Percentiles rank a stretch among this genome's conserved stretches.
Evolutionary conservation across 2,888 invertebrate species (phyloP).

Genomic region (Nomada goodeniana): DNA sequence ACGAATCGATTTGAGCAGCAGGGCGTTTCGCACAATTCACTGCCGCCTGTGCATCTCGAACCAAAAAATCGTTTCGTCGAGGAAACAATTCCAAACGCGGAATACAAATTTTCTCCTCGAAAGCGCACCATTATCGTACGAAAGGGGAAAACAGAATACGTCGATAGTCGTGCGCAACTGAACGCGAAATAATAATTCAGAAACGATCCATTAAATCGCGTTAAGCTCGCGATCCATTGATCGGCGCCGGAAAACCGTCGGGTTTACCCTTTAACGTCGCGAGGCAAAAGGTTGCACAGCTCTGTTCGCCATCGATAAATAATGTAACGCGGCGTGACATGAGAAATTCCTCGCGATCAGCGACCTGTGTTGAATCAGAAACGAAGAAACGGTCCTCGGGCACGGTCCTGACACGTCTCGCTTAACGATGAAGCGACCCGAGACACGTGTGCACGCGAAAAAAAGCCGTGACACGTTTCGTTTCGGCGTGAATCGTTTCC

Average conservation of each 20-base stretch:
- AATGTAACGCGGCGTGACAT: slow-evolving; percentile 67
- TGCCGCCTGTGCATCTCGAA: too few relatives aligned
- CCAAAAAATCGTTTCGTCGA: too few relatives aligned
- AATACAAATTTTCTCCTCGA: too few relatives aligned
- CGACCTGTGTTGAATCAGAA: slow-evolving; percentile 60
- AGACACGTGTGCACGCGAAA: slow-evolving; percentile 24
- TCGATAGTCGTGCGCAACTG: not conserved
- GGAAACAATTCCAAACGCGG: too few relatives aligned
- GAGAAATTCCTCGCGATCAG: slow-evolving; percentile 65
- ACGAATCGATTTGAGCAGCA: too few relatives aligned
- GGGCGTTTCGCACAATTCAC: too few relatives aligned
- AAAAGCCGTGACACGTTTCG: not conserved
- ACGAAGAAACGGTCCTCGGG: slow-evolving; percentile 45
- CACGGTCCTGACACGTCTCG: slow-evolving; percentile 39
- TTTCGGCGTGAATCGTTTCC: not conserved
- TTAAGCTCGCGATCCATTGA: slow-evolving; percentile 28
- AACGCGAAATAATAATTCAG: not conserved
- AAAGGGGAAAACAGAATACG: too few relatives aligned
- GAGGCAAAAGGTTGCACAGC: slow-evolving; percentile 59
- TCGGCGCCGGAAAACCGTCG: slow-evolving; percentile 45
- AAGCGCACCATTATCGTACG: too few relatives aligned
- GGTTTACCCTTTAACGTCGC: slow-evolving; percentile 49
- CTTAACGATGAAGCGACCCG: slow-evolving; percentile 38
- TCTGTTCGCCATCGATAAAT: slow-evolving; percentile 61
- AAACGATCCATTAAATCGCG: not conserved